Conservation (phyloP, 1,140 invertebrate species). For the Bombus confusus region DNA sequence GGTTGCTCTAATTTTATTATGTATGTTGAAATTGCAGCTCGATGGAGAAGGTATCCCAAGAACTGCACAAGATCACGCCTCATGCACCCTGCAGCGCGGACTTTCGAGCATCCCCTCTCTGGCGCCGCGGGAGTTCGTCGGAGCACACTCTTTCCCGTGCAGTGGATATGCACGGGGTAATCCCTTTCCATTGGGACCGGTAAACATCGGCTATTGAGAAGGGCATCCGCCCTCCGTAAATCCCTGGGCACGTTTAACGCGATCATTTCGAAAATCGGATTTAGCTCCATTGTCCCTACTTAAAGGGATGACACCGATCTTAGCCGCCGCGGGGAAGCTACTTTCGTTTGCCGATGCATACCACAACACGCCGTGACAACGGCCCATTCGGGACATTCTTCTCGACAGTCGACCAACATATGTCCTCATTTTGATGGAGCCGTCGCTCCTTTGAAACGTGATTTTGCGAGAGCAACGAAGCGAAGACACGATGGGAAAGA, state of each 20-base stretch:
- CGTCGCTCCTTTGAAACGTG: not conserved
- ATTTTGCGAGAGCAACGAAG: not conserved
- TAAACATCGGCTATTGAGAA: slow-evolving; percentile 72
- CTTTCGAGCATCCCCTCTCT: slow-evolving; percentile 32
- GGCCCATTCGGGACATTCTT: not conserved
- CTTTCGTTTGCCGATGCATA: slow-evolving; percentile 72
- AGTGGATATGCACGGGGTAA: slow-evolving; percentile 62
- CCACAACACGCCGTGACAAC: slow-evolving; percentile 61
- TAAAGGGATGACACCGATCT: slow-evolving; percentile 73
- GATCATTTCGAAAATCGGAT: slow-evolving; percentile 78
- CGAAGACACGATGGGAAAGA: not conserved
- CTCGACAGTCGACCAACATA: slow-evolving; percentile 1
- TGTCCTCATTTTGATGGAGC: not conserved
- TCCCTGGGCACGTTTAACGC: slow-evolving; percentile 74
- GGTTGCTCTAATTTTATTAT: not conserved
- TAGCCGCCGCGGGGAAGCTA: slow-evolving; percentile 58
- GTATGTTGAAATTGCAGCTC: not conserved
- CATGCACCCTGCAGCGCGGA: slow-evolving; percentile 42
- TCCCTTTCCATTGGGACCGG: slow-evolving; percentile 68
- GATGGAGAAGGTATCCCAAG: not conserved
- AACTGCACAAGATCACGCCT: slow-evolving; percentile 57
- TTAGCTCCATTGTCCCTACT: slow-evolving; percentile 69
- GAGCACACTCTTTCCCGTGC: slow-evolving; percentile 38
- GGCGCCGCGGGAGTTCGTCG: slow-evolving; percentile 53
- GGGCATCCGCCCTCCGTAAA: slow-evolving; percentile 55